phyloP scores from a whole-genome alignment of 2,113 vertebrate genomes.

The Beaufortia kweichowensis region DNA sequence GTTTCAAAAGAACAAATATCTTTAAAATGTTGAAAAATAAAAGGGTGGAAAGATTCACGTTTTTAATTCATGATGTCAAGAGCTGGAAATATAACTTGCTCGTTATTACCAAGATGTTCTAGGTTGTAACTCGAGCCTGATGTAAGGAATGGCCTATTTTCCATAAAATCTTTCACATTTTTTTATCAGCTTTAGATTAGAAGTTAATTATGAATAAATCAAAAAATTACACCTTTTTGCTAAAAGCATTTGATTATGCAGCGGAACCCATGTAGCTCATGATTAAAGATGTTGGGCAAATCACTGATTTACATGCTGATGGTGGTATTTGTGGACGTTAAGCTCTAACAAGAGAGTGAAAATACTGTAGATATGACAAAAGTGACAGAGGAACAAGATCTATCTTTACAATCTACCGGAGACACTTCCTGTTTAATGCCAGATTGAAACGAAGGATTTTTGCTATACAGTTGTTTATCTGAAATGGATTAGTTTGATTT shows the following conservation, averaged over 20 bases:
- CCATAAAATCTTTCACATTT: no score
- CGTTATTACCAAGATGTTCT: constrained; percentile 19
- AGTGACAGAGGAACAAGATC: neutral
- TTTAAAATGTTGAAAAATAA: neutral
- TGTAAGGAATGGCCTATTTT: neutral
- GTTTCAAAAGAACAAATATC: neutral
- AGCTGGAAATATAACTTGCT: constrained; percentile 3
- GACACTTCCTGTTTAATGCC: neutral
- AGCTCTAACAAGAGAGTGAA: neutral
- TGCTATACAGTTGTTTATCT: neutral
- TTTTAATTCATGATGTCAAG: constrained; percentile 5
- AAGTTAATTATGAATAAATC: constrained; percentile 2
- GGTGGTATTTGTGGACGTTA: neutral
- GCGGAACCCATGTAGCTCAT: neutral
- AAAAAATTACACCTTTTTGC: neutral
- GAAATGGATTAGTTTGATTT: neutral
- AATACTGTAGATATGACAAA: constrained; percentile 11
- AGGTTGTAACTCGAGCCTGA: constrained; percentile 1
- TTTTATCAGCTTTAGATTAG: neutral
- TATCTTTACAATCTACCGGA: constrained; percentile 3
- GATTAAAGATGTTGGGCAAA: constrained; percentile 8
- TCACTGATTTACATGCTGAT: neutral
- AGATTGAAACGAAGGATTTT: no score
- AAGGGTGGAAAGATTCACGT: neutral
- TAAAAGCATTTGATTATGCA: constrained; percentile 16